Evolutionary conservation across 2,797 vertebrate genomes (phyloP), one percentile per base, ranked within the genome.

Genomic region (Gallinago nigripennis): DNA sequence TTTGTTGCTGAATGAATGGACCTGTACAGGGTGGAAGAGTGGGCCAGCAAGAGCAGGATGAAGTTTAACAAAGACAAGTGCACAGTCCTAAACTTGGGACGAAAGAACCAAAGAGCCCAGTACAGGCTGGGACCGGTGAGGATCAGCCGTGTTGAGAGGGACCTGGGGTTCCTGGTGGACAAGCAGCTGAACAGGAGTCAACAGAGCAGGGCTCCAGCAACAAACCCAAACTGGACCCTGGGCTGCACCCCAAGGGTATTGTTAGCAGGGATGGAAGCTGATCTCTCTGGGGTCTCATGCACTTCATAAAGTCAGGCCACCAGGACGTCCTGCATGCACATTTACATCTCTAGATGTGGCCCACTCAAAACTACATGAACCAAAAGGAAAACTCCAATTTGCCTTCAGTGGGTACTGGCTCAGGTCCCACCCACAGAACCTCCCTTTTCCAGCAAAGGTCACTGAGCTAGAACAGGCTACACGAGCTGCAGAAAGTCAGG

Each of bases 391-490:
- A 53, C 45, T 86, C 43, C 58, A 56, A 50, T 41, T 61, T 81
- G 17, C 15, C 43, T 30, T 75, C 77, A 33, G 25, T 65, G 27
- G 4, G 5, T 73, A 53, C 28, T 71, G 75, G 65, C 75, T 71
- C 50, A 70, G 33, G 71, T 16, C 48, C 69, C n/a, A 63, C 25
- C 43, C 65, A 50, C n/a, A 77, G 60, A 25, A 31, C 39, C 92
- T 91, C 56, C 71, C n/a, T 90, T 88, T 88, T 84, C 16, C 35
- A 84, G 56, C n/a, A 93, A 96, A 97, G 91, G 60, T 94, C 92
- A 92, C 64, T 56, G 61, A 91, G 51, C 66, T 94, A 61, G 82
- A 87, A 92, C 27, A 86, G 39, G 77, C 51, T 57, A 41, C 61
- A 70, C 0, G 0, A 76, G 43, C n/a, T 77, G 65, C 25, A 48